Evolutionary conservation across 2,888 invertebrate species (phyloP).

Genomic region (Clivina fossor): DNA sequence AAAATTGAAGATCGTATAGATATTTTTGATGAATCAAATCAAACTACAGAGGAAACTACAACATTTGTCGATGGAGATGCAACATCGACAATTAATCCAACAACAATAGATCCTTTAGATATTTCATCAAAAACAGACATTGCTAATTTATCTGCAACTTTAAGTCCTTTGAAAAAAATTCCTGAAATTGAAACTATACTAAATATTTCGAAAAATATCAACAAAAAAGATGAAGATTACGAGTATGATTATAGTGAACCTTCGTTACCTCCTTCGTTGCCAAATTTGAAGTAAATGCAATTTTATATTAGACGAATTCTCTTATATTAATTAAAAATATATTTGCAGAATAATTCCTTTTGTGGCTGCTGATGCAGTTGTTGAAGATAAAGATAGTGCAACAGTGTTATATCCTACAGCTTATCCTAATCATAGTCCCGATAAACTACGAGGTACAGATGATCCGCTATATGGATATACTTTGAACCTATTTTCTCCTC

Average conservation of each 20-base stretch:
- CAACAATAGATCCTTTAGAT: slow-evolving; percentile 38
- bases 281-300: slow-evolving; percentile 71
- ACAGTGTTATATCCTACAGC: slow-evolving; percentile 48
- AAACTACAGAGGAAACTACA: slow-evolving; percentile 36
- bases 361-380: slow-evolving; percentile 80
- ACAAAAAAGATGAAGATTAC: slow-evolving; percentile 63
- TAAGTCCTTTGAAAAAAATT: slow-evolving; percentile 40
- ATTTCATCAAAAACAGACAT: slow-evolving; percentile 40
- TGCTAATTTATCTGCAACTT: slow-evolving; percentile 39
- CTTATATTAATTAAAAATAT: too few species aligned
- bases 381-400: slow-evolving; percentile 56
- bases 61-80: slow-evolving; percentile 15
- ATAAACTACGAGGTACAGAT: slow-evolving; percentile 47
- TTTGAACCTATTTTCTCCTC: slow-evolving; percentile 68
- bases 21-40: slow-evolving; percentile 8
- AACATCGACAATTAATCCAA: slow-evolving; percentile 38
- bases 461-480: slow-evolving; percentile 48
- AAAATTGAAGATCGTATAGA: slow-evolving; percentile 8
- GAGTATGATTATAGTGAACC: slow-evolving; percentile 73
- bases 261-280: too few species aligned
- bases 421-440: slow-evolving; percentile 49
- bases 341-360: slow-evolving; percentile 80
- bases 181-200: slow-evolving; percentile 55
- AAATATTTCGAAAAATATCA: too few species aligned
- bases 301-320: too few species aligned